Conservation (phyloP, 37 sponge, comb jelly and placozoan species). For the Agelas oroides region DNA sequence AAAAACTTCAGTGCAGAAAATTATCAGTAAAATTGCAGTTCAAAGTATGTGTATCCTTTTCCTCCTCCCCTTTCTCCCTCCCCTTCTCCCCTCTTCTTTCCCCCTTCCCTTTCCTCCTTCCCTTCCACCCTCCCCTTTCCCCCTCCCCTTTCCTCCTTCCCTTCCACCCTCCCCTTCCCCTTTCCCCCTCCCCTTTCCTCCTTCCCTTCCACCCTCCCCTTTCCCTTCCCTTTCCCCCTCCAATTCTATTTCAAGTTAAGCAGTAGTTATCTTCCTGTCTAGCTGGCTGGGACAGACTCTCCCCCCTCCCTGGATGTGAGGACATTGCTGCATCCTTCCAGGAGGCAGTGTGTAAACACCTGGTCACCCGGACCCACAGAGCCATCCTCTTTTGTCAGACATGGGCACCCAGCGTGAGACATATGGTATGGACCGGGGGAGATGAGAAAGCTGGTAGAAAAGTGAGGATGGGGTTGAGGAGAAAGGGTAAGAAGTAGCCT, state of each 20-base stretch:
- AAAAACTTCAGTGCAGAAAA: slow-evolving; percentile 40
- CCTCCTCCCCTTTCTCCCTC: not conserved
- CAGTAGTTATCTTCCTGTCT: no score
- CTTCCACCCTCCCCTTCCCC: no score
- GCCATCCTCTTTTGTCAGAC: slow-evolving; percentile 46
- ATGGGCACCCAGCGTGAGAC: slow-evolving; percentile 14
- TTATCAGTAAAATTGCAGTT: not conserved
- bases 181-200: not conserved
- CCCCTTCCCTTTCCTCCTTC: no score
- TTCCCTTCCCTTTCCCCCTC: no score
- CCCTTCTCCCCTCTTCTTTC: no score
- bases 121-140: no score
- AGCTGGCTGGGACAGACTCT: slow-evolving; percentile 22
- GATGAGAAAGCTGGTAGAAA: no score
- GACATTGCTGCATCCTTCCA: slow-evolving; percentile 77
- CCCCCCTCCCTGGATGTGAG: slow-evolving; percentile 54
- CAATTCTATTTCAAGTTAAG: no score
- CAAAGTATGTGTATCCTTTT: not conserved
- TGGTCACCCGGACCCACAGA: slow-evolving; percentile 48
- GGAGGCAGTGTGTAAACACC: slow-evolving; percentile 47
- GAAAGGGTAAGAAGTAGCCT: no score
- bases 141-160: no score
- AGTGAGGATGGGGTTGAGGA: no score
- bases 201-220: not conserved
- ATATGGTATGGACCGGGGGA: slow-evolving; percentile 38